phyloP scores from a whole-genome alignment of 1,140 invertebrate genomes.

The Pseudomyrmex cubaensis region DNA sequence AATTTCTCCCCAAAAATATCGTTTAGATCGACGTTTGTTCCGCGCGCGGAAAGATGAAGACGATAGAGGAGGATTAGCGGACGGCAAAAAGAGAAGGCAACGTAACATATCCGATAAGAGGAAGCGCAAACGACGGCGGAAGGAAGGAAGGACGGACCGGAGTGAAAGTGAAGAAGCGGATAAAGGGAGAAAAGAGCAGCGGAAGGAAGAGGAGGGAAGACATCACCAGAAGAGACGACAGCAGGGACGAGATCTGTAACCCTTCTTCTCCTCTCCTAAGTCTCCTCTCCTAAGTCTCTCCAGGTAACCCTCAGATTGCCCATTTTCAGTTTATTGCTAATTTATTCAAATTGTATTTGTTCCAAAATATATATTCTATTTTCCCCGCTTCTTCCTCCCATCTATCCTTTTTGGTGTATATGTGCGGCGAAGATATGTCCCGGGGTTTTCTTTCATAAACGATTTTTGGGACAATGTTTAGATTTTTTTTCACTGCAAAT shows the following conservation, averaged over 20 bases:
- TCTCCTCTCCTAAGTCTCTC: conserved; percentile 20
- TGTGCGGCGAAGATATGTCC: background rate
- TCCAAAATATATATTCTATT: conserved; percentile 78
- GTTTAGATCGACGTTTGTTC: conserved; percentile 65
- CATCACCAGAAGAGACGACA: conserved; percentile 33
- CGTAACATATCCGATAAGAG: background rate
- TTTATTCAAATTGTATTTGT: conserved; percentile 85
- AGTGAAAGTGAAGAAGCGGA: conserved; percentile 45
- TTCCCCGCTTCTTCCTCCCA: conserved; percentile 52
- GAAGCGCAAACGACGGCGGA: background rate
- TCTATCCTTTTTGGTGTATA: conserved; percentile 20
- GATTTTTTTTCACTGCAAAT: conserved; percentile 2
- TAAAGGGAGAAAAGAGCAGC: conserved; percentile 28
- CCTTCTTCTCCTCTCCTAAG: conserved; percentile 23
- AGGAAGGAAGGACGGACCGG: background rate
- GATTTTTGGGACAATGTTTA: background rate
- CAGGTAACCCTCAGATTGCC: conserved; percentile 74
- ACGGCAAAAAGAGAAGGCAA: background rate
- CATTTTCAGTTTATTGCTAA: conserved; percentile 83
- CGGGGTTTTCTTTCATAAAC: conserved; percentile 5
- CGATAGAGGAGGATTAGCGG: conserved; percentile 25
- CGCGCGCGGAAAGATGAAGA: conserved; percentile 17
- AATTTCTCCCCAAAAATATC: conserved; percentile 74
- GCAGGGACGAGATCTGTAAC: conserved; percentile 40
- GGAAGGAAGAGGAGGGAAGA: conserved; percentile 45